Percentiles rank a stretch among this genome's conserved stretches.
Conservation (phyloP, 2,113 vertebrate species). For the Carettochelys insculpta region DNA sequence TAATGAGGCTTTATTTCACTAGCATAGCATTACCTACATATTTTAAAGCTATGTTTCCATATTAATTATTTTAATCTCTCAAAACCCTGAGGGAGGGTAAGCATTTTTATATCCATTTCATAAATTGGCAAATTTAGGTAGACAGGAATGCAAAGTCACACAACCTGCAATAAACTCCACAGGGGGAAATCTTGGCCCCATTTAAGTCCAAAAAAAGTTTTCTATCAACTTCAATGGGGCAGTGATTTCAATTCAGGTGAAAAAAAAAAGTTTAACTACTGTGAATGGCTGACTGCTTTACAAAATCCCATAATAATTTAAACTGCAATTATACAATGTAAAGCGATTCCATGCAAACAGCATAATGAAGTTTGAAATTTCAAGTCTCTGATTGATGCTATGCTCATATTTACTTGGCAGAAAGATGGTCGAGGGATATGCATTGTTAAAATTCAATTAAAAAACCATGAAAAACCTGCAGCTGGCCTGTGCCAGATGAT, state of each 20-base stretch:
- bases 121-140: not conserved
- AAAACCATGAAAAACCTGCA: not conserved
- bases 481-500: not conserved
- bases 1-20: not conserved
- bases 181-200: not conserved
- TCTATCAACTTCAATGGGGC: not conserved
- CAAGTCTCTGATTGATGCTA: fast-evolving
- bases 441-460: not conserved
- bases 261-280: not conserved
- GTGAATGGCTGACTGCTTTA: not conserved
- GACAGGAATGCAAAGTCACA: not conserved
- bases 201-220: not conserved
- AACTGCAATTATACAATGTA: not conserved
- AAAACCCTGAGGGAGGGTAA: not conserved
- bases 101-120: not conserved
- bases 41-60: not conserved
- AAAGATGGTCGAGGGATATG: not conserved
- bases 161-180: not conserved
- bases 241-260: not conserved
- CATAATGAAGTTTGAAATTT: not conserved
- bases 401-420: not conserved
- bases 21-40: not conserved
- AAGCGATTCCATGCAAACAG: not conserved
- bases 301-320: not conserved
- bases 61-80: not conserved